Base-by-base conservation (phyloP, 1,140 invertebrate genomes). In the Bradysia coprophila region DNA sequence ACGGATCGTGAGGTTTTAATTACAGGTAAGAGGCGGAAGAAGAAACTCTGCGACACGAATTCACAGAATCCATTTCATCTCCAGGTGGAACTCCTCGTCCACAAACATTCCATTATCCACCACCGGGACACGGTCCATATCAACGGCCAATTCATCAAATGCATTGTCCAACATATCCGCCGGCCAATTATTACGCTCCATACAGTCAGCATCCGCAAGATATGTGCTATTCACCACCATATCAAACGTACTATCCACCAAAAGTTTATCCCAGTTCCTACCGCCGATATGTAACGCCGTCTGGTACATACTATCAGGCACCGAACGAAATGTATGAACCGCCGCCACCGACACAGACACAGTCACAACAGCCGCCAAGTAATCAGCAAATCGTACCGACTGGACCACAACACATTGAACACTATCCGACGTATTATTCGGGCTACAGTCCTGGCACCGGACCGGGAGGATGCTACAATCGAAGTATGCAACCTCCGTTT, bases 401-500 rank as follows among this genome's bases (percentile, higher is more conserved):
- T 31, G 51, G 50, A 6, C 55, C 59, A n/a, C 49, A 55, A 23
- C 48, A 49, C 36, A 52, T 67, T 38, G 68, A 68, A 51, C 56
- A 65, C 38, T 64, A 68, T 49, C 71, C 73, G 41, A 68, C 71
- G 45, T 67, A 71, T 51, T 75, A 73, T 57, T 76, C 79, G 47
- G 65, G 65, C 20, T 75, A 76, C 50, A 67, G 75, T 49, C 72
- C 72, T 16, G 65, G 60, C 53, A 69, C 59, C 51, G n/a, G n/a
- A n/a, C n/a, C n/a, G n/a, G 72, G 69, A 48, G 74, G 71, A 53
- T 64, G 58, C 42, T 61, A 60, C 41, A 67, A 76, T 9, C 79
- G 78, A 48, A 78, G 78, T 49, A 71, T 76, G 38, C 78, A 80
- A 47, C 71, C 75, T 44, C 74, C 75, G 45, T 75, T 70, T 59